A percentile compares a stretch with the other conserved stretches of the same genome.
Conservation (phyloP, 1,140 invertebrate genomes). For the Ridgeia piscesae region DNA sequence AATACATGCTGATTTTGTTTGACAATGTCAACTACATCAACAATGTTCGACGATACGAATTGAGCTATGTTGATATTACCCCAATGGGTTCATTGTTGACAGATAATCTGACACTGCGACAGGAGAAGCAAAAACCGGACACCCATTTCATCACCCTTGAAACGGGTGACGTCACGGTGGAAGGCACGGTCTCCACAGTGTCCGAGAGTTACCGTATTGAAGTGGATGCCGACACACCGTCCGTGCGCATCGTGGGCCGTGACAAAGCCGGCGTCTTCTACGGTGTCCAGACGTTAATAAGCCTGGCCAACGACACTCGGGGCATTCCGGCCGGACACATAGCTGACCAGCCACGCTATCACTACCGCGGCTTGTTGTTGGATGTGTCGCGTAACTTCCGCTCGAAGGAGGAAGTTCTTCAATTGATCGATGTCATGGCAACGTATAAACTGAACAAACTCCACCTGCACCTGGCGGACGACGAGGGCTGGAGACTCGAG, state of each 20-base stretch:
- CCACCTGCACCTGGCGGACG: conserved; percentile 54
- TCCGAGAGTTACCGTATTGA: not conserved
- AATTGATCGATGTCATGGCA: conserved; percentile 47
- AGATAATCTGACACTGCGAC: not conserved
- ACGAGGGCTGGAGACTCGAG: conserved; percentile 54
- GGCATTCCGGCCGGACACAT: conserved; percentile 27
- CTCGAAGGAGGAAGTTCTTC: conserved; percentile 34
- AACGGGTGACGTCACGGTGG: not conserved
- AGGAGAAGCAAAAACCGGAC: not conserved
- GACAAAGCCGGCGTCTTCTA: conserved; percentile 16
- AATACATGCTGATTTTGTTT: too few species aligned
- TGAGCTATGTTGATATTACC: not conserved
- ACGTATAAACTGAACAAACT: conserved; percentile 53
- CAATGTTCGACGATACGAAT: not conserved
- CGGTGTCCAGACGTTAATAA: not conserved
- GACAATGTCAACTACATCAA: not conserved
- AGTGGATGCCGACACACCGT: not conserved
- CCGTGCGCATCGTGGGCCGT: conserved; percentile 9
- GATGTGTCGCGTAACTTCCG: conserved; percentile 52
- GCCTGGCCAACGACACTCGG: not conserved
- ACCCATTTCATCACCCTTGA: not conserved
- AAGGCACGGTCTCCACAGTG: too few species aligned
- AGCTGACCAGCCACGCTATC: conserved; percentile 45
- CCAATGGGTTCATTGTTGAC: not conserved
- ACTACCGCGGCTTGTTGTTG: conserved; percentile 47